Base-by-base conservation (phyloP, 2,888 invertebrate species). In the Globia sparganii region DNA sequence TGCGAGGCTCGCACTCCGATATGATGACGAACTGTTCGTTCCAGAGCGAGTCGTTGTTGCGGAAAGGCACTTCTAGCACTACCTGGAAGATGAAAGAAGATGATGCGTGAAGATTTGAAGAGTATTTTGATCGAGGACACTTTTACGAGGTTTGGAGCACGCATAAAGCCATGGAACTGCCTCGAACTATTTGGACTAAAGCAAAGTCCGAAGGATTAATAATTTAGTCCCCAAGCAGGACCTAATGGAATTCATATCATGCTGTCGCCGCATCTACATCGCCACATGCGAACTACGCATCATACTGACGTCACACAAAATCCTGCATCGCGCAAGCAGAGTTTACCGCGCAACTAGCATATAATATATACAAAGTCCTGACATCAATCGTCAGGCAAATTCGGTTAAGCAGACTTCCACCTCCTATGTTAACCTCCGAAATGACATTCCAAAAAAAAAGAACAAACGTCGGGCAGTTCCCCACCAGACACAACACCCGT, bases 1-100 rank as follows among this genome's bases (percentile, higher is more conserved):
- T 98, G 81, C 98, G 95, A 0, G 98, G 98, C 89, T 98, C 98
- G 87, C 98, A 98, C 85, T 97, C 97, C 0, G 98, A 98, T 40
- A 98, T 97, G 6, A 98, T 98, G 21, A 98, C 97, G 90, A 97
- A 98, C 83, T 98, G 98, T 84, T 98, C 97, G 93, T 98, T 98
- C 97, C 98, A 98, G 0, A 97, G 94, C 0, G 97, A 97, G 75
- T 97, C 97, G 91, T 98, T 98, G 87, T 96, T 95, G 4, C 96
- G 93, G 0, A 98, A 93, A 0, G 98, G 98, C 0, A 98, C 94
- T 91, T 98, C 98, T 86, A 98, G 93, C 0, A 98, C 97, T 1
- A 97, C 97, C 97, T 97, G 93, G 0, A 90, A 88, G n/a, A 13
- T 31, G 18, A 53, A 40, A 56, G 2, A 0, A 21, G 34, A n/a